A percentile compares a stretch with the other conserved stretches of the same genome.
phyloP scores from a whole-genome alignment of 2,888 invertebrate species.

The Alitta virens region DNA sequence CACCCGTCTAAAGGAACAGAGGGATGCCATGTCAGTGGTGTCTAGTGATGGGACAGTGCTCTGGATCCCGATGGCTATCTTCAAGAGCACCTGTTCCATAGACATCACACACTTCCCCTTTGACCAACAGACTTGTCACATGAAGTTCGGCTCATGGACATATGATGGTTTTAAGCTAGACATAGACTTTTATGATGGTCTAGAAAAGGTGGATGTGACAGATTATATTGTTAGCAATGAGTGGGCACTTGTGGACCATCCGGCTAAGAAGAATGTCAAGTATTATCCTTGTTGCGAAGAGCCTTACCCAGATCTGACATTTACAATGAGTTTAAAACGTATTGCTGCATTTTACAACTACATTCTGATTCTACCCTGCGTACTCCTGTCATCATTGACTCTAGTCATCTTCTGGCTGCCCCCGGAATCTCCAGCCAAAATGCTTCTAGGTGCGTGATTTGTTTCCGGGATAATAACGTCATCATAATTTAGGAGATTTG shows the following conservation, averaged over 20 bases:
- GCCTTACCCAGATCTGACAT: slow-evolving; percentile 52
- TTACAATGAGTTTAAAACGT: slow-evolving; percentile 41
- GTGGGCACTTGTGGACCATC: slow-evolving; percentile 48
- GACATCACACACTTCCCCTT: slow-evolving; percentile 56
- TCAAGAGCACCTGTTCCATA: slow-evolving; percentile 53
- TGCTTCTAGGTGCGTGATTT: slow-evolving; percentile 52
- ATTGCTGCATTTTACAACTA: slow-evolving; percentile 50
- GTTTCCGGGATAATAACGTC: background rate
- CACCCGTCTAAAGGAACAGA: slow-evolving; percentile 51
- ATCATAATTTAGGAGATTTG: no score
- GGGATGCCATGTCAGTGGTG: slow-evolving; percentile 53
- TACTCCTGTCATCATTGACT: slow-evolving; percentile 55
- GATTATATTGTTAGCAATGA: slow-evolving; percentile 55
- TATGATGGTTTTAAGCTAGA: slow-evolving; percentile 51
- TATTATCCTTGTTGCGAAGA: slow-evolving; percentile 49
- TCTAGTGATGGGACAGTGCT: slow-evolving; percentile 41
- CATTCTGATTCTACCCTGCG: slow-evolving; percentile 57
- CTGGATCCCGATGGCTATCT: slow-evolving; percentile 52
- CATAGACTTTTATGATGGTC: slow-evolving; percentile 32
- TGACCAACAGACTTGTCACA: slow-evolving; percentile 52
- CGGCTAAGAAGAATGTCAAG: slow-evolving; percentile 44
- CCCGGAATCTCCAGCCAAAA: slow-evolving; percentile 57
- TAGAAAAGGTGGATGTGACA: slow-evolving; percentile 29
- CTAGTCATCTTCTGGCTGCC: slow-evolving; percentile 58
- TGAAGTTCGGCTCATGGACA: slow-evolving; percentile 57